Evolutionary conservation across 2,888 invertebrate species (phyloP).

Genomic region (Andrena dorsata): DNA sequence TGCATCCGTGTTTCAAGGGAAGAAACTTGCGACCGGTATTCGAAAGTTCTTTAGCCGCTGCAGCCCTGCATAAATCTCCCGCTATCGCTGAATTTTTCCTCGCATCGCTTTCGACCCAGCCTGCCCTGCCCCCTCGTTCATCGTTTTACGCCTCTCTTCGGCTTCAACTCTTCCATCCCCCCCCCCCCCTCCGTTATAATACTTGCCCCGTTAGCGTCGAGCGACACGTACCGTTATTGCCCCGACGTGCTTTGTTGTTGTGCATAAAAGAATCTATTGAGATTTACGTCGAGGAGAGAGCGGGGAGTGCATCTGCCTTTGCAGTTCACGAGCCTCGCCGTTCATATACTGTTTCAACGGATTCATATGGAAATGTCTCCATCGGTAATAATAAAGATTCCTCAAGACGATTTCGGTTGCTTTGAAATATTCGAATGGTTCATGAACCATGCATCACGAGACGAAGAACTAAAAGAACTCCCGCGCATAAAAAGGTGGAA

Average conservation of each 20-base stretch:
- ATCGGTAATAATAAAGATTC: background rate
- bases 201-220: constrained; percentile 40
- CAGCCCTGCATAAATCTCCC: constrained; percentile 67
- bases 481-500: constrained; percentile 1
- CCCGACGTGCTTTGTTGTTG: constrained; percentile 56
- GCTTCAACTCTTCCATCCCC: background rate
- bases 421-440: too few relatives aligned
- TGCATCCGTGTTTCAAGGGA: constrained; percentile 22
- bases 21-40: constrained; percentile 40
- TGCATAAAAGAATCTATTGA: constrained; percentile 59
- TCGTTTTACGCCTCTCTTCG: constrained; percentile 5
- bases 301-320: background rate
- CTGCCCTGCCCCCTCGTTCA: constrained; percentile 20
- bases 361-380: background rate
- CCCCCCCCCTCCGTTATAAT: constrained; percentile 37
- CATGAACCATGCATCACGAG: too few relatives aligned
- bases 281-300: constrained; percentile 30
- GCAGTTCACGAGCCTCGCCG: background rate
- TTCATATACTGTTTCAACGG: background rate
- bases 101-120: constrained; percentile 21
- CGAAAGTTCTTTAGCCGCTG: constrained; percentile 60
- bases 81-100: constrained; percentile 66
- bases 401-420: too few relatives aligned
- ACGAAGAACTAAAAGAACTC: background rate
- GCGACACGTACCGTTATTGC: constrained; percentile 58